Conservation (phyloP, 2,113 vertebrate genomes). For the Eolophus roseicapilla region DNA sequence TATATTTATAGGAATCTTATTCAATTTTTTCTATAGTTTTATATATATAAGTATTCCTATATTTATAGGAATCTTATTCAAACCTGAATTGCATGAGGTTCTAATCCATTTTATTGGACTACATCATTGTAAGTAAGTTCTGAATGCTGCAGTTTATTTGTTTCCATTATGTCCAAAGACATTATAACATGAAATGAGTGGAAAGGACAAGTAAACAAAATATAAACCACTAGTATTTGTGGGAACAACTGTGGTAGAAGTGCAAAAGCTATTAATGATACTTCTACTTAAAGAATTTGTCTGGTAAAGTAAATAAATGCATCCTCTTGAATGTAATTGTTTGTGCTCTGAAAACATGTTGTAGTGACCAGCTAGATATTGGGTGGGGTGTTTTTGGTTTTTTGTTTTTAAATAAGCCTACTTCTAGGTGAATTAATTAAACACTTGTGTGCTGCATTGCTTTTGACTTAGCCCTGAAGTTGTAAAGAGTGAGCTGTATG, state of each 20-base stretch:
- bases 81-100: neutral
- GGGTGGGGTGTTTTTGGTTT: fast-evolving
- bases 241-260: neutral
- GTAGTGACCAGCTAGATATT: neutral
- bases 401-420: neutral
- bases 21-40: neutral
- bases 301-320: neutral
- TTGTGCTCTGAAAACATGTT: neutral
- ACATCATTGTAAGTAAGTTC: neutral
- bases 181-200: neutral
- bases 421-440: neutral
- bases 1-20: neutral
- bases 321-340: neutral
- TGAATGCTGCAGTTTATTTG: neutral
- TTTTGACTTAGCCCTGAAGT: constrained; percentile 81
- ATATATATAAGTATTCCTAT: neutral
- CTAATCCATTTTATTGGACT: neutral
- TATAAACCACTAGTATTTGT: neutral
- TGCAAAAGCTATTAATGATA: neutral
- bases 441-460: neutral
- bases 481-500: constrained; percentile 86
- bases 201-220: neutral
- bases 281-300: neutral
- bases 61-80: neutral
- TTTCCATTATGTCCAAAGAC: neutral